Conservation (phyloP, 2,888 invertebrate species). For the Caradrina kadenii region DNA sequence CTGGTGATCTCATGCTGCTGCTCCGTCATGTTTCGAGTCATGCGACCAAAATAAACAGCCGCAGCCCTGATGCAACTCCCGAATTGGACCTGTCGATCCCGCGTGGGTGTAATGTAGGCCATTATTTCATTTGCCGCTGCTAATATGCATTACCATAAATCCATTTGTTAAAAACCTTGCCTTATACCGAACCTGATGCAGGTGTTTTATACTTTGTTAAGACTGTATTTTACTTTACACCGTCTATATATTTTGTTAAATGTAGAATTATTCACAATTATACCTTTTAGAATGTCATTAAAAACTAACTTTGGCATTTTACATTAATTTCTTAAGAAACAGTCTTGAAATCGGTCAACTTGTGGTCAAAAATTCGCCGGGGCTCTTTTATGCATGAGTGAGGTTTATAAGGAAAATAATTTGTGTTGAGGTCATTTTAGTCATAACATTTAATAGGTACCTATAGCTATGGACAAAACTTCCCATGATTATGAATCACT, state of each 20-base stretch:
- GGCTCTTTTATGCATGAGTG: conserved; percentile 24
- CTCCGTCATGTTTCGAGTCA: conserved; percentile 84
- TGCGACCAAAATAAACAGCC: conserved; percentile 82
- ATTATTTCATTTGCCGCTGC: conserved; percentile 64
- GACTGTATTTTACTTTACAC: background rate
- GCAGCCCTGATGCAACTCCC: conserved; percentile 76
- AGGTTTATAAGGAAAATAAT: conserved; percentile 49
- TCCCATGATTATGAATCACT: conserved; percentile 61
- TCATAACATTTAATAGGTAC: conserved; percentile 14
- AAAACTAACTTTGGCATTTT: conserved; percentile 5
- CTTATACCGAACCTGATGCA: background rate
- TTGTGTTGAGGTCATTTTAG: conserved; percentile 46
- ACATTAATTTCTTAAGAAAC: conserved; percentile 46
- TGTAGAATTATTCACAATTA: background rate
- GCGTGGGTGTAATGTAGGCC: conserved; percentile 73
- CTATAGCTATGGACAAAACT: conserved; percentile 22
- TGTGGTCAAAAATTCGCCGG: conserved; percentile 49
- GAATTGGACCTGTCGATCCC: conserved; percentile 74
- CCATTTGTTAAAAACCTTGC: conserved; percentile 24
- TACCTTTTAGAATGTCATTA: background rate
- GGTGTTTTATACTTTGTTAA: background rate
- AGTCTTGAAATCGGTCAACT: conserved; percentile 33
- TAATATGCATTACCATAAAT: conserved; percentile 56
- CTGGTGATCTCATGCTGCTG: conserved; percentile 85
- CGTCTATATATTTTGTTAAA: background rate